Percentiles rank a stretch among this genome's conserved stretches.
phyloP scores from a whole-genome alignment of 2,797 vertebrate genomes.

The Bradypodion pumilum region DNA sequence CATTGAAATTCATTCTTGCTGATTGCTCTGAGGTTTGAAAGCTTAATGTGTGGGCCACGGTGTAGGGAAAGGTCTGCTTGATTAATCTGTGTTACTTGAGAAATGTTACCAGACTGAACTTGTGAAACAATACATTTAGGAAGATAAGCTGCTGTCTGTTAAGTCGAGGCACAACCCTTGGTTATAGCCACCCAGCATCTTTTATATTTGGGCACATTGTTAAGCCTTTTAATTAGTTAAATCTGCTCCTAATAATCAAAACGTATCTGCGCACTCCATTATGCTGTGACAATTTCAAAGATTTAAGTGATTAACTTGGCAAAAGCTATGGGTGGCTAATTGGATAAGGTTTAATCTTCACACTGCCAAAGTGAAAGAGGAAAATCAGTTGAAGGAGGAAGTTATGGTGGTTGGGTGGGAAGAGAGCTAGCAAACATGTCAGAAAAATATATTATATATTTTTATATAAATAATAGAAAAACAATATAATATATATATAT shows the following conservation, averaged over 20 bases:
- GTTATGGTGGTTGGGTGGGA: conserved; percentile 67
- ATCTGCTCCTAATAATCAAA: conserved; percentile 76
- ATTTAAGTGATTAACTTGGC: conserved; percentile 83
- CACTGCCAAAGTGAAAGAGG: conserved; percentile 69
- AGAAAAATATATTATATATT: no score
- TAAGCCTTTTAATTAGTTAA: conserved; percentile 84
- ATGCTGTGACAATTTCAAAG: conserved; percentile 74
- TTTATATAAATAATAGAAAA: no score
- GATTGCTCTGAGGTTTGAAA: conserved; percentile 64
- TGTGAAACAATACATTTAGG: conserved; percentile 73
- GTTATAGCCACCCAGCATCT: conserved; percentile 73
- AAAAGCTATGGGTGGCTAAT: conserved; percentile 86
- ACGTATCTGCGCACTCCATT: conserved; percentile 75
- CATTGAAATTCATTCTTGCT: conserved; percentile 68
- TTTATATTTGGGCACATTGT: conserved; percentile 75
- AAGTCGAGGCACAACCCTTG: conserved; percentile 68
- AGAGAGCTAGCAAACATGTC: conserved; percentile 85
- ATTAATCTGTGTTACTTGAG: conserved; percentile 82
- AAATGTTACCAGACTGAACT: conserved; percentile 71
- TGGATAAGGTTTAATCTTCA: conserved; percentile 92
- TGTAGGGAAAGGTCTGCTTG: conserved; percentile 79
- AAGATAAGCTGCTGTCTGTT: conserved; percentile 77
- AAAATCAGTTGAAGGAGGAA: conserved; percentile 80
- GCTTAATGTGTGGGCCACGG: conserved; percentile 82
- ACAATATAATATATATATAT: no score